Evolutionary conservation across 2,113 vertebrate genomes (phyloP).

Genomic region (Ardeotis arabs): DNA sequence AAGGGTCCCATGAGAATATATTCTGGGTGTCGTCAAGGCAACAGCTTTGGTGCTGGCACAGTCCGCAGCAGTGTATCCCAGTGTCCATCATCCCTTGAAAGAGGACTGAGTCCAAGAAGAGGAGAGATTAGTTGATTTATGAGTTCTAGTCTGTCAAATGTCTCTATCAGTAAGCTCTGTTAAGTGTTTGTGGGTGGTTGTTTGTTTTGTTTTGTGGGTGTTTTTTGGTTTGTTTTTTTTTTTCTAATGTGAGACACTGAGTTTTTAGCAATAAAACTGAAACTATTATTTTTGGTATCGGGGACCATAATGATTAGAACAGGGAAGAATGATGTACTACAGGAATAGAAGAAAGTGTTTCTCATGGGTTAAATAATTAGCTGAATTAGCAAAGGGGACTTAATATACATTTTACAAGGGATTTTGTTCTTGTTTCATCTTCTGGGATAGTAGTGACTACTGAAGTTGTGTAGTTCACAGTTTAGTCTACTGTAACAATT

Average conservation of each 20-base stretch:
- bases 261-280: background rate
- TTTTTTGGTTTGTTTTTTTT: background rate
- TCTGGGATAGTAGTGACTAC: background rate
- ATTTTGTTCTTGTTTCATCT: background rate
- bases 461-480: background rate
- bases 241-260: background rate
- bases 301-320: background rate
- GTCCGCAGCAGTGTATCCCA: too few species aligned
- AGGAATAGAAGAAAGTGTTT: background rate
- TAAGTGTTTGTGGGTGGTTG: background rate
- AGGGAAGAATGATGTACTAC: background rate
- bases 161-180: background rate
- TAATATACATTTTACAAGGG: background rate
- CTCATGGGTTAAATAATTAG: background rate
- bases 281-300: background rate
- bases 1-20: background rate
- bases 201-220: too few species aligned
- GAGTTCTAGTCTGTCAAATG: background rate
- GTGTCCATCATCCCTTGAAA: background rate
- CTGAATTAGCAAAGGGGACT: background rate
- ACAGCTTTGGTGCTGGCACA: too few species aligned
- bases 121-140: background rate
- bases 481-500: background rate
- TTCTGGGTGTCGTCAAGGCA: background rate
- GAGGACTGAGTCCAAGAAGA: background rate